These are phyloP conservation scores for Odontamblyopus lacepedii DNA, from an alignment of 2,797 vertebrate genomes.

Conservation along the genomic window DNA sequence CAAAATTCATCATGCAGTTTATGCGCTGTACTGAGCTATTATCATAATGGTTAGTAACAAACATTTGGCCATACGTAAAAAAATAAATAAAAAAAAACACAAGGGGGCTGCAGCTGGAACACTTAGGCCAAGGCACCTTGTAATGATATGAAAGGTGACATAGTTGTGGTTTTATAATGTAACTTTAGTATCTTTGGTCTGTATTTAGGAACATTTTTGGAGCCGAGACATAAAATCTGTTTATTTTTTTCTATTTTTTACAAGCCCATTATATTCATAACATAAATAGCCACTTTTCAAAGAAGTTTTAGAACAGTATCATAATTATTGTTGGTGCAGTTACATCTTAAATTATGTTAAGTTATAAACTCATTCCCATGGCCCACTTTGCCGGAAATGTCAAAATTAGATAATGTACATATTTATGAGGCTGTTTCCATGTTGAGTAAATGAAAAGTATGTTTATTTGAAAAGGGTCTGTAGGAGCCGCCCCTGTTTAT, in stretches of 20 bases:
- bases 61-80: background rate
- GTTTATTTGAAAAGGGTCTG: conserved; percentile 65
- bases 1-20: conserved; percentile 18
- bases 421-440: conserved; percentile 51
- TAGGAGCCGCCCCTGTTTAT: conserved; percentile 69
- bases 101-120: background rate
- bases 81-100: background rate
- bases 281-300: background rate
- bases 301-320: background rate
- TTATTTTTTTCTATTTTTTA: background rate
- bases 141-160: background rate
- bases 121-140: background rate
- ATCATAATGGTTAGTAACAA: no score
- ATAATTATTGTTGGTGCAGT: no score
- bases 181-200: background rate
- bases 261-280: background rate
- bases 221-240: background rate
- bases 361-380: background rate
- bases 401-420: conserved; percentile 39
- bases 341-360: background rate
- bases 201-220: background rate
- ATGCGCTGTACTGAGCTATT: background rate
- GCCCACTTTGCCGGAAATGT: conserved; percentile 29
- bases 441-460: conserved; percentile 57
- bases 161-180: background rate